Evolutionary conservation across 2,888 invertebrate species (phyloP), one percentile per base, ranked within the genome.

Genomic region (Synergus japonicus): DNA sequence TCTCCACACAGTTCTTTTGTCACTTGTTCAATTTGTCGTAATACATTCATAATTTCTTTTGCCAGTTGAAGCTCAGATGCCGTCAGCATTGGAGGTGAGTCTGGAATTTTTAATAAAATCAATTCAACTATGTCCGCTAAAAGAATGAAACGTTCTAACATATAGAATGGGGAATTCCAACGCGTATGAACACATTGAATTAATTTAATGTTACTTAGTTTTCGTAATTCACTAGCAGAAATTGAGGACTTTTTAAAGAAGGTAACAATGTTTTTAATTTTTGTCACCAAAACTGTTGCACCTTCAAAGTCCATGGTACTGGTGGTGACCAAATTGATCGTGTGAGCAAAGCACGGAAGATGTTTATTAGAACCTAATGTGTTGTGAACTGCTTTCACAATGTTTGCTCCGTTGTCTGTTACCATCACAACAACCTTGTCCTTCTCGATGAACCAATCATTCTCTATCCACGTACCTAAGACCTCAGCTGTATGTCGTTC

Each of bases 341-440:
- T 84, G 49, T 86, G 85, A 10, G 84, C 85, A 64, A 85, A 84
- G 77, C 86, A 87, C 44, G 81, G 64, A 44, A 84, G 64, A 78
- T 85, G 81, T 78, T 84, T 83, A 13, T 82, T 76, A 29, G 18
- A 5, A 12, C 82, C 82, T 18, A 83, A 83, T n/a, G 44, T 44
- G 76, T 81, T 78, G 9, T 64, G 49, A 49, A 37, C 37, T 37
- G 37, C 5, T 37, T 37, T 37, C 22, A 37, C 37, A 37, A 37
- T 37, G 37, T 37, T 37, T 37, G 0, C 37, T 37, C 4, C 37
- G 5, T 37, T 37, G 37, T 37, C 4, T 37, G 37, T 37, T 4
- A 37, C 4, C 37, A 37, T 37, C 5, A 37, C 5, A 37, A 37
- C 37, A 37, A 37, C 4, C 37, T 37, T 37, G 37, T 37, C 22